Conservation (phyloP, 2,888 invertebrate species). For the Dicyrtoma fusca region DNA sequence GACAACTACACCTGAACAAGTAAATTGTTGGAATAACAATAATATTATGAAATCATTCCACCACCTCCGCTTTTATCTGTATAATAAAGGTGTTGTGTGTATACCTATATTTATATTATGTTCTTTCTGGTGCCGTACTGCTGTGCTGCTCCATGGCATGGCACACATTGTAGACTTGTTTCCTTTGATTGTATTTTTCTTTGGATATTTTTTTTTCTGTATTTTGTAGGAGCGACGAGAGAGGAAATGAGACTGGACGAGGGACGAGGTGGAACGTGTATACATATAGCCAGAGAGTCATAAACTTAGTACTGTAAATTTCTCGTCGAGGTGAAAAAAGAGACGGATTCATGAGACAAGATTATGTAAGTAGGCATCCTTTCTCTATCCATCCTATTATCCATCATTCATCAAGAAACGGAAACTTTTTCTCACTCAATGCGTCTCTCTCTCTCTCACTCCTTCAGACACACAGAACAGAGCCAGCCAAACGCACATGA, state of each 20-base stretch:
- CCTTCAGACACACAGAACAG: not conserved
- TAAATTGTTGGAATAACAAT: too few relatives aligned
- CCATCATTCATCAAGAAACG: constrained; percentile 51
- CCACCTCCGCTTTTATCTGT: too few relatives aligned
- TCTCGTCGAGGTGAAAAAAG: constrained; percentile 17
- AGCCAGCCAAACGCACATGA: not conserved
- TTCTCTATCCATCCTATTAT: constrained; percentile 37
- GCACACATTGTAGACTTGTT: too few relatives aligned
- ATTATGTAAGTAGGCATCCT: constrained; percentile 14
- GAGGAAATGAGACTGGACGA: not conserved
- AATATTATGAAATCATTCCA: too few relatives aligned
- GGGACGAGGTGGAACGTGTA: not conserved
- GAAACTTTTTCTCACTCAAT: constrained; percentile 46
- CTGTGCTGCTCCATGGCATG: too few relatives aligned
- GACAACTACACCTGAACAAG: too few relatives aligned
- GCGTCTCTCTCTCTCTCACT: not conserved
- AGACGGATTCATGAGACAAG: constrained; percentile 4
- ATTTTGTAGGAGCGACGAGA: not conserved
- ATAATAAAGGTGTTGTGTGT: too few relatives aligned
- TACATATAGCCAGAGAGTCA: not conserved
- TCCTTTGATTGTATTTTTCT: too few relatives aligned
- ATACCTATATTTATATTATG: too few relatives aligned
- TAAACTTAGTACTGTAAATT: constrained; percentile 25
- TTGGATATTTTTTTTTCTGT: too few relatives aligned
- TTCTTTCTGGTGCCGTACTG: too few relatives aligned